Percentiles rank a stretch among this genome's conserved stretches.
These are phyloP conservation scores for Pseudolycoriella hygida DNA, from an alignment of 2,888 invertebrate species.

Conservation along the genomic window DNA sequence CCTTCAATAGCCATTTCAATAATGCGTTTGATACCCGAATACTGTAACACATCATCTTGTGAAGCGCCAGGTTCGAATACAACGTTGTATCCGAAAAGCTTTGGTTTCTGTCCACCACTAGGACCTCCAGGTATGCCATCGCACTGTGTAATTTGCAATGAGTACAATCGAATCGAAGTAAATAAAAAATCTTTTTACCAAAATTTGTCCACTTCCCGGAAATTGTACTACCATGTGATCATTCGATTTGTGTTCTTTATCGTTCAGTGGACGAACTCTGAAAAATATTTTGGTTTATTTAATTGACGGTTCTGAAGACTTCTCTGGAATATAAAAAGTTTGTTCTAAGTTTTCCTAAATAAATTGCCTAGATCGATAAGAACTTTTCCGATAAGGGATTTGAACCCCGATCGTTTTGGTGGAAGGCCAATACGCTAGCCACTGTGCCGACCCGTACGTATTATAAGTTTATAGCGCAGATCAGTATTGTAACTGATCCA, in stretches of 20 bases:
- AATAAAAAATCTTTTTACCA: constrained; percentile 21
- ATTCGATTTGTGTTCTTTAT: constrained; percentile 49
- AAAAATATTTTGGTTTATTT: not conserved
- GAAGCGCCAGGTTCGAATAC: constrained; percentile 85
- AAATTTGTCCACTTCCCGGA: constrained; percentile 78
- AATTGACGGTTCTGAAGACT: not conserved
- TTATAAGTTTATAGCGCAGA: no score
- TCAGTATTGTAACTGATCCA: no score
- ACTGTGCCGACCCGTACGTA: no score
- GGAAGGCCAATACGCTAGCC: no score
- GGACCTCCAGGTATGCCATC: constrained; percentile 32
- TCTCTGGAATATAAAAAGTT: no score
- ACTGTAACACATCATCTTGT: constrained; percentile 65
- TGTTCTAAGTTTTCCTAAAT: no score
- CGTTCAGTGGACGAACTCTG: constrained; percentile 63
- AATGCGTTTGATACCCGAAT: constrained; percentile 75
- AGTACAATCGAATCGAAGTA: constrained; percentile 3
- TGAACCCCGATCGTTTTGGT: no score
- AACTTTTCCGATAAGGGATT: no score
- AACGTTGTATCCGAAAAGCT: constrained; percentile 86
- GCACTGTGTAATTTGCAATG: no score
- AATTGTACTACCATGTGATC: constrained; percentile 60
- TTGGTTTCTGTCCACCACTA: constrained; percentile 48
- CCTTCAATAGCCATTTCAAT: constrained; percentile 91
- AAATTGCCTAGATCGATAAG: no score